phyloP scores from a whole-genome alignment of 2,888 invertebrate genomes.

The Andricus quercusramuli region DNA sequence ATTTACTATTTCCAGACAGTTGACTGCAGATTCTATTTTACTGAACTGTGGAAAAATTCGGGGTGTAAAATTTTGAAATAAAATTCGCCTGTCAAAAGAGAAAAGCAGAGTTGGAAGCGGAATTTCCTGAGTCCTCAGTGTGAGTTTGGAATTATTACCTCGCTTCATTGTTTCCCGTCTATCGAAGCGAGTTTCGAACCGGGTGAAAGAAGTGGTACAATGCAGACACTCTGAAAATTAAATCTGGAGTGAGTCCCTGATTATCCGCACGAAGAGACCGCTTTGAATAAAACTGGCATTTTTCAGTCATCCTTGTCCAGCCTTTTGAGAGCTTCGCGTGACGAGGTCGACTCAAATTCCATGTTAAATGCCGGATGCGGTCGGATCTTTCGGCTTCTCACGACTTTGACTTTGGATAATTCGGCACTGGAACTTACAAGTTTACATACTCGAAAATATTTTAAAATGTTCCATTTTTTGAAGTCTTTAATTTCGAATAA shows the following conservation, averaged over 20 bases:
- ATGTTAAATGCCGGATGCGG: conserved; percentile 56
- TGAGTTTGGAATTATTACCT: neutral
- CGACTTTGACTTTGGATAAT: conserved; percentile 45
- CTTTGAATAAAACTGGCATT: conserved; percentile 41
- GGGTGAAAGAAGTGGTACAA: conserved; percentile 6
- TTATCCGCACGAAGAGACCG: conserved; percentile 56
- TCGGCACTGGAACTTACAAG: conserved; percentile 2
- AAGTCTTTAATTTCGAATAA: neutral
- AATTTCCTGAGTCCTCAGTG: neutral
- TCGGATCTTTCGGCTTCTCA: conserved; percentile 53
- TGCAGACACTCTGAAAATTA: conserved; percentile 33
- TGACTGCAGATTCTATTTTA: neutral
- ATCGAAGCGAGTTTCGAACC: conserved; percentile 3
- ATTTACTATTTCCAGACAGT: neutral
- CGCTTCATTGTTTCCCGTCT: conserved; percentile 8
- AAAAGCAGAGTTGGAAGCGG: neutral
- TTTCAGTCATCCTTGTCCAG: conserved; percentile 33
- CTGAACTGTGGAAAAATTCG: neutral
- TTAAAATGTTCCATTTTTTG: neutral
- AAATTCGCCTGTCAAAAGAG: neutral
- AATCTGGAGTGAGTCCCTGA: conserved; percentile 36
- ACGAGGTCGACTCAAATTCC: conserved; percentile 51
- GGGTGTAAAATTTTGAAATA: neutral
- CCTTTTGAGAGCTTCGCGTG: conserved; percentile 47
- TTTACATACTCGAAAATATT: neutral